phyloP scores from a whole-genome alignment of 2,113 vertebrate genomes.

The Vicugna pacos region DNA sequence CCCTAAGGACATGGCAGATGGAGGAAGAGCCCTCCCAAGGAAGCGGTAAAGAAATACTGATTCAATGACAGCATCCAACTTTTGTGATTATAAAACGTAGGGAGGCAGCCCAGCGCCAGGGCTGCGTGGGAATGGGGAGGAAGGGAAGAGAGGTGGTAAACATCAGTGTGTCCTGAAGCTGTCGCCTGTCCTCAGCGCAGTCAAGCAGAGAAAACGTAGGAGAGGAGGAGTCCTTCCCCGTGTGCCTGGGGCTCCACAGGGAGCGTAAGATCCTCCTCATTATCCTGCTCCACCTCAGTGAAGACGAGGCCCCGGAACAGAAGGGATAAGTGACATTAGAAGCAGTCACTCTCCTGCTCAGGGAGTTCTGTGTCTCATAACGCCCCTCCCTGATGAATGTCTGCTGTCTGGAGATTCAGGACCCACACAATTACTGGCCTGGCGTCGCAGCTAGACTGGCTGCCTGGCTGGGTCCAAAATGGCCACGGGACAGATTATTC shows the following conservation, averaged over 20 bases:
- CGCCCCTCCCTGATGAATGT: background rate
- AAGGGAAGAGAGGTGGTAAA: background rate
- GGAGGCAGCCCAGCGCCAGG: background rate
- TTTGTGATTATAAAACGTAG: background rate
- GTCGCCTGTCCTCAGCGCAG: background rate
- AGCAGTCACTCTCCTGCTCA: background rate
- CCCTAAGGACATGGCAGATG: background rate
- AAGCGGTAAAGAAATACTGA: constrained; percentile 58
- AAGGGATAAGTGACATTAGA: background rate
- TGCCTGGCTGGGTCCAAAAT: background rate
- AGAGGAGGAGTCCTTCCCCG: background rate
- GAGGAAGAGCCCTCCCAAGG: background rate
- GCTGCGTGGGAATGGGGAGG: background rate
- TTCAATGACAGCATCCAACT: background rate
- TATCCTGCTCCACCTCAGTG: background rate
- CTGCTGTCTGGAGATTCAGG: background rate
- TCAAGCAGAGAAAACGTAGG: background rate
- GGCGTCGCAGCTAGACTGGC: background rate
- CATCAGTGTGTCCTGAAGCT: background rate
- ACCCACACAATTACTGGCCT: background rate
- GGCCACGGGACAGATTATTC: background rate
- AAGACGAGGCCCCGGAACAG: background rate
- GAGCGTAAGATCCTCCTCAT: background rate
- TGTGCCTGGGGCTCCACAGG: background rate
- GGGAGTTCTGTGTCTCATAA: background rate